A percentile compares a stretch with the other conserved stretches of the same genome.
These are phyloP conservation scores for Meteorus colon DNA, from an alignment of 2,888 invertebrate genomes.

Conservation along the genomic window DNA sequence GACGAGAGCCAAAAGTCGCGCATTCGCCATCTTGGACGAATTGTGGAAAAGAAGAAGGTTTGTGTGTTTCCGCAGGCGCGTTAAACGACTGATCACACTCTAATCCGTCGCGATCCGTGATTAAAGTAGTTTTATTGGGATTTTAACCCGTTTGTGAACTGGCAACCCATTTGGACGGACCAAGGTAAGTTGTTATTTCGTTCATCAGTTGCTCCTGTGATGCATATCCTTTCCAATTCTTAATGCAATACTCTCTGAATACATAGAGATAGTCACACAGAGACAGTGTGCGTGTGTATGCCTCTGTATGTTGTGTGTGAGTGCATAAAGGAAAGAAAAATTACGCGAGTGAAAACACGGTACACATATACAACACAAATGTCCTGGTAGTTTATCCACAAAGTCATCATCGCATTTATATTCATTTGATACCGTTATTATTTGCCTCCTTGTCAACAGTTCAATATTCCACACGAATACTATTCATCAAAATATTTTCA, in stretches of 20 bases:
- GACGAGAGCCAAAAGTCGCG: slow-evolving; percentile 68
- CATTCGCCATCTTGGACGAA: slow-evolving; percentile 75
- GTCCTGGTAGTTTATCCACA: slow-evolving; percentile 47
- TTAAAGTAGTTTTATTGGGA: slow-evolving; percentile 71
- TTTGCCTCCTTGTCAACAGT: not conserved
- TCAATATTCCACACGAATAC: not conserved
- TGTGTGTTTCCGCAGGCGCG: slow-evolving; percentile 53
- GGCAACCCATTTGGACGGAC: slow-evolving; percentile 86
- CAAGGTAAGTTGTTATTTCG: slow-evolving; percentile 81
- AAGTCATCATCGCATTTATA: slow-evolving; percentile 30
- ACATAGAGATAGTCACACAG: no score
- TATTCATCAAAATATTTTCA: slow-evolving; percentile 13
- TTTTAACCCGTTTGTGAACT: slow-evolving; percentile 77
- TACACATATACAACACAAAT: slow-evolving; percentile 27
- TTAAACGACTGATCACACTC: slow-evolving; percentile 57
- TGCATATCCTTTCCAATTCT: slow-evolving; percentile 70
- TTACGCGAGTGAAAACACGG: not conserved
- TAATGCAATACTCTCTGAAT: not conserved
- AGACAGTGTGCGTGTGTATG: no score
- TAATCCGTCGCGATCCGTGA: slow-evolving; percentile 72
- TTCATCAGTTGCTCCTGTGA: slow-evolving; percentile 69
- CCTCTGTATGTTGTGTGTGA: no score
- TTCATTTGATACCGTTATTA: slow-evolving; percentile 47
- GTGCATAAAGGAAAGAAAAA: no score
- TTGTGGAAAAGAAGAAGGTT: slow-evolving; percentile 69